Conservation (phyloP, 2,113 vertebrate genomes). For the Pseudolaguvia tuberculata region DNA sequence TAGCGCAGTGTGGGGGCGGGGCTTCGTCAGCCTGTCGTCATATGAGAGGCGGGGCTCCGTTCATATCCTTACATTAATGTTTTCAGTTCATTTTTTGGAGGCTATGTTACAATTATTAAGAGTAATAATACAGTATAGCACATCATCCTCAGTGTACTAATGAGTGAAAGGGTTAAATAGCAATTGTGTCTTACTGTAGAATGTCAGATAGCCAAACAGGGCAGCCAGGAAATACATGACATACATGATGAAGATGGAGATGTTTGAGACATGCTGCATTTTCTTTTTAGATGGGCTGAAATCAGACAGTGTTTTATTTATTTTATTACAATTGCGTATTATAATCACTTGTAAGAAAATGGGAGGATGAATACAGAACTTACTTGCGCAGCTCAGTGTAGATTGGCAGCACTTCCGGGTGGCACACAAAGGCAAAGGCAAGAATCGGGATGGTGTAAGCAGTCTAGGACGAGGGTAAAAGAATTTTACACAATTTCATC, state of each 20-base stretch:
- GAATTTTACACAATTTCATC: not conserved
- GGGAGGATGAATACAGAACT: constrained; percentile 56
- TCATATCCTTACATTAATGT: too few relatives aligned
- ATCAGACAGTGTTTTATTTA: constrained; percentile 27
- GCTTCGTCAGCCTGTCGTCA: too few relatives aligned
- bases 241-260: constrained; percentile 93
- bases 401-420: constrained; percentile 95
- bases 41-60: too few relatives aligned
- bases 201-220: constrained; percentile 96
- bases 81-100: not conserved
- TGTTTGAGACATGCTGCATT: constrained; percentile 93
- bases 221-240: constrained; percentile 96
- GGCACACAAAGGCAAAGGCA: constrained; percentile 96
- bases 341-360: not conserved
- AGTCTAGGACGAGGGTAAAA: constrained; percentile 67
- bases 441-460: constrained; percentile 96
- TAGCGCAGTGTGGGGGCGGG: too few relatives aligned
- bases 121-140: not conserved
- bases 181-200: constrained; percentile 79
- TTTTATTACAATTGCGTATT: not conserved
- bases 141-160: not conserved
- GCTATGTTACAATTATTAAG: not conserved
- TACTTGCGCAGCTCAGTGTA: constrained; percentile 95
- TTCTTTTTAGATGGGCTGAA: constrained; percentile 82
- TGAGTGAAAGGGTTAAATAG: not conserved